A percentile compares a stretch with the other conserved stretches of the same genome.
These are phyloP conservation scores for Pristiophorus japonicus DNA, from an alignment of 2,113 vertebrate species.

Conservation along the genomic window DNA sequence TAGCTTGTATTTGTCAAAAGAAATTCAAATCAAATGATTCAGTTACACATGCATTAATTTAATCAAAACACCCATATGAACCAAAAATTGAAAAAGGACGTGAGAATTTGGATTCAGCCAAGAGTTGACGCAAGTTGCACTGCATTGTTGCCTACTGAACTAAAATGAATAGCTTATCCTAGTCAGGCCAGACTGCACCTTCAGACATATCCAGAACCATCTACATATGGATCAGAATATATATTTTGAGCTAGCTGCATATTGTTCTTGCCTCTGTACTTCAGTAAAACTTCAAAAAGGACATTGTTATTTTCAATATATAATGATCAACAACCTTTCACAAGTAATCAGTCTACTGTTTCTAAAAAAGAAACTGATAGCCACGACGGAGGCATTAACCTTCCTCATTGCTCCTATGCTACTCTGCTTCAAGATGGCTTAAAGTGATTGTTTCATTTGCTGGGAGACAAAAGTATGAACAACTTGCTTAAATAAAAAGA, in stretches of 20 bases:
- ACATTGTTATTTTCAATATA: not conserved
- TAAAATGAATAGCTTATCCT: slow-evolving; percentile 3
- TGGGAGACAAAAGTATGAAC: not conserved
- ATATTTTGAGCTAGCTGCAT: not conserved
- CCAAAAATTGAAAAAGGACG: not conserved
- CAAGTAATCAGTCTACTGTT: not conserved
- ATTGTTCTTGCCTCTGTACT: not conserved
- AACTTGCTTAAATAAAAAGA: not conserved
- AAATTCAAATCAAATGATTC: not conserved
- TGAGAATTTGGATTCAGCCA: not conserved
- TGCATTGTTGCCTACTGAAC: not conserved
- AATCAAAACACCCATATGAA: not conserved
- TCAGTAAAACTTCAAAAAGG: slow-evolving; percentile 46
- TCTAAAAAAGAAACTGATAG: not conserved
- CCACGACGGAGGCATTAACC: not conserved
- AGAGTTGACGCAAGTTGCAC: too few relatives aligned
- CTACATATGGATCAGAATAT: not conserved
- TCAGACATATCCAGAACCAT: not conserved
- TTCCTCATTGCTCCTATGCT: not conserved
- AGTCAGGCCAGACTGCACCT: not conserved
- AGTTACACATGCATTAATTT: not conserved
- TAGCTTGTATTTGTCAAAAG: not conserved
- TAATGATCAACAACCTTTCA: not conserved
- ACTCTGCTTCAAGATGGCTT: not conserved
- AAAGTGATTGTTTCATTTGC: not conserved